Percentiles rank a stretch among this genome's conserved stretches.
Conservation (phyloP, 2,113 vertebrate species). For the Anas platyrhynchos region DNA sequence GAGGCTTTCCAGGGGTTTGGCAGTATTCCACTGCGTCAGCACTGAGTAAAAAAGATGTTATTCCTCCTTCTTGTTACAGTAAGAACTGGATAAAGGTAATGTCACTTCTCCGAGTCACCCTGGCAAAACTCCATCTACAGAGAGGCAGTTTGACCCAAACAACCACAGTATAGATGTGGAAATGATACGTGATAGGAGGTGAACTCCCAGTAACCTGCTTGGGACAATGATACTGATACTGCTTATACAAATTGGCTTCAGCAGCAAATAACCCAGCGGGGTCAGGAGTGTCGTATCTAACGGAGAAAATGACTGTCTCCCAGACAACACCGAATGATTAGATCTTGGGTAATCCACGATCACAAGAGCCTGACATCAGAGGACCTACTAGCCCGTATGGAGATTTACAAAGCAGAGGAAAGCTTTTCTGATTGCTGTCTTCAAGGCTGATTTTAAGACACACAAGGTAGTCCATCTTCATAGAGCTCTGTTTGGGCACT, state of each 20-base stretch:
- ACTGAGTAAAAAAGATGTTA: constrained; percentile 54
- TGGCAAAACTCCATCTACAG: constrained; percentile 20
- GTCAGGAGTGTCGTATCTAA: neutral
- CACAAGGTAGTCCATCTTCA: fast-evolving
- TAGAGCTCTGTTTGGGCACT: neutral
- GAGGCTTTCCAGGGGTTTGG: constrained; percentile 78
- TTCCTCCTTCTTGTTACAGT: constrained; percentile 38
- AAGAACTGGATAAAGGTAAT: constrained; percentile 49
- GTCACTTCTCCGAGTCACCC: neutral
- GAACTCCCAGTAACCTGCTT: neutral
- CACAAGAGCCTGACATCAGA: neutral
- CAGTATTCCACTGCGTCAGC: constrained; percentile 66
- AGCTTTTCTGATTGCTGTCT: neutral
- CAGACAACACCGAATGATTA: neutral
- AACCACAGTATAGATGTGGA: neutral
- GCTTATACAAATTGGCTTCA: neutral
- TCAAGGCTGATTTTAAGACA: neutral
- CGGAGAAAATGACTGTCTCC: neutral
- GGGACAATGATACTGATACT: neutral
- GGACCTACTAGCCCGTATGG: neutral
- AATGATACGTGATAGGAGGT: neutral
- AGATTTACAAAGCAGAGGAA: neutral
- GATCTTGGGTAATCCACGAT: neutral
- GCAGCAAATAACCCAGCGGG: neutral
- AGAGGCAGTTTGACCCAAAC: neutral